Conservation (phyloP, 2,888 invertebrate species). For the Ditylenchus weischeri region DNA sequence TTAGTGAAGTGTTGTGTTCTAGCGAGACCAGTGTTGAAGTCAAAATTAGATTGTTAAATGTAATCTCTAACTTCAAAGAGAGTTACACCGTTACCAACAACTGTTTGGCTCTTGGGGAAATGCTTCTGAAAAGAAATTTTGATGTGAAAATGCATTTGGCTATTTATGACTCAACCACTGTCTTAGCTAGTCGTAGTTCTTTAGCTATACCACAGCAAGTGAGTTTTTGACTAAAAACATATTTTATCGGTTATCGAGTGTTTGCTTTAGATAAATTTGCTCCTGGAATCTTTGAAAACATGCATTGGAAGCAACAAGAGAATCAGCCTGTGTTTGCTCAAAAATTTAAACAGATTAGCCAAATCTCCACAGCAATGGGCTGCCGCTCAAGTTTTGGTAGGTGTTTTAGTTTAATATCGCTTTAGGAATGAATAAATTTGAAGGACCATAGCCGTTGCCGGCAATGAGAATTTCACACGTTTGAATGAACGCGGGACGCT, state of each 20-base stretch:
- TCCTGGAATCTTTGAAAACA: constrained; percentile 22
- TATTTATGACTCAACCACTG: constrained; percentile 28
- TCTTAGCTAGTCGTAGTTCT: constrained; percentile 24
- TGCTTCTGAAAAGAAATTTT: constrained; percentile 23
- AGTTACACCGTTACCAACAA: constrained; percentile 25
- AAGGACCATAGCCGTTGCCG: too few relatives aligned
- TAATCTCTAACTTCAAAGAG: constrained; percentile 31
- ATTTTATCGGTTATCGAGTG: not conserved
- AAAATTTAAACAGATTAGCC: constrained; percentile 28
- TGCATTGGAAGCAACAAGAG: not conserved
- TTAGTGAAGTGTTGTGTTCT: constrained; percentile 32
- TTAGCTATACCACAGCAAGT: constrained; percentile 29
- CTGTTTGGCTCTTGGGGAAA: constrained; percentile 25
- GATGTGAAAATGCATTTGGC: constrained; percentile 25
- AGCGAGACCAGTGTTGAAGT: constrained; percentile 15
- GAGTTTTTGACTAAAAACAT: not conserved
- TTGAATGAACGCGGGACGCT: too few relatives aligned
- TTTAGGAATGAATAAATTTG: too few relatives aligned
- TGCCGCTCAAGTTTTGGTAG: constrained; percentile 24
- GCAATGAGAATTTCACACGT: too few relatives aligned
- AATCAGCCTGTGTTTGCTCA: constrained; percentile 16
- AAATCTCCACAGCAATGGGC: constrained; percentile 30
- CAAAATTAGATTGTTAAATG: constrained; percentile 27
- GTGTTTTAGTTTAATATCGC: constrained; percentile 12
- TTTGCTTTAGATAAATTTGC: constrained; percentile 25